Evolutionary conservation across 2,113 vertebrate species (phyloP).

Genomic region (Upupa epops): DNA sequence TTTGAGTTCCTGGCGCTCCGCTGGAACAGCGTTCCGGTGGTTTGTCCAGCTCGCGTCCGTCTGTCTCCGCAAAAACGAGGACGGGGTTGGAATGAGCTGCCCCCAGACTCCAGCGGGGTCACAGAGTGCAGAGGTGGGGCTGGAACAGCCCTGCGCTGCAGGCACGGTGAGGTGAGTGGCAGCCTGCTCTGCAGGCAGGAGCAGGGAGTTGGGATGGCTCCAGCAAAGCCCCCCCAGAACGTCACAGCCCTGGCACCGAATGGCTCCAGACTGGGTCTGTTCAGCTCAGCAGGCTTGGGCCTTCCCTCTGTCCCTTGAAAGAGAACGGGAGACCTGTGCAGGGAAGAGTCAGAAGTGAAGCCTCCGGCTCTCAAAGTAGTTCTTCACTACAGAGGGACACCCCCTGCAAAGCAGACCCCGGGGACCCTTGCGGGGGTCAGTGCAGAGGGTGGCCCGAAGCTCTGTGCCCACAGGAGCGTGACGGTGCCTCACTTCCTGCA

Average conservation of each 20-base stretch:
- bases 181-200: neutral
- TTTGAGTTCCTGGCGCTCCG: too few relatives aligned
- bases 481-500: neutral
- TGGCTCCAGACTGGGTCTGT: too few relatives aligned
- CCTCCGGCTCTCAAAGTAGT: neutral
- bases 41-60: too few relatives aligned
- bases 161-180: neutral
- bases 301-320: neutral
- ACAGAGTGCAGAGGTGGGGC: neutral
- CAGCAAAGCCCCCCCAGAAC: too few relatives aligned
- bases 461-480: neutral
- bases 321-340: neutral
- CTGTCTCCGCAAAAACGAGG: neutral
- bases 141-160: neutral
- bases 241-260: too few relatives aligned
- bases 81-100: neutral
- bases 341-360: neutral
- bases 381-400: neutral
- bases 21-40: too few relatives aligned
- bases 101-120: accelerated
- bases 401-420: accelerated
- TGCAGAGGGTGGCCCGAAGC: accelerated
- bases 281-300: neutral
- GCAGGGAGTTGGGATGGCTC: neutral
- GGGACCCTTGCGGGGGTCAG: neutral